Evolutionary conservation across 2,888 invertebrate genomes (phyloP).

Genomic region (Caenorhabditis uteleia): DNA sequence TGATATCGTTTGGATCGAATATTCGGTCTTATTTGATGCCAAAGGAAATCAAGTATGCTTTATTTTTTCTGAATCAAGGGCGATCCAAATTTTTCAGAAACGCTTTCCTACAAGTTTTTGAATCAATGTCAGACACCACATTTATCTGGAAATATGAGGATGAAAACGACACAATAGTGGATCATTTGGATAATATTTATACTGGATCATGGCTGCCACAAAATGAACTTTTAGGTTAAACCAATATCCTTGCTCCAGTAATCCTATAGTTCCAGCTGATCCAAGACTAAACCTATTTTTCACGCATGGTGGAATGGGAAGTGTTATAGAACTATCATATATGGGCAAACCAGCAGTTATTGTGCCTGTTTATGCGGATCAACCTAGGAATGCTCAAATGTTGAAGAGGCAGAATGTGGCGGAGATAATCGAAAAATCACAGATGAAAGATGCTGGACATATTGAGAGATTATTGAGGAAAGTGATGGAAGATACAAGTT

Average conservation of each 20-base stretch:
- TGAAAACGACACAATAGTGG: conserved; percentile 6
- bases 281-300: not conserved
- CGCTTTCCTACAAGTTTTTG: conserved; percentile 28
- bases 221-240: conserved; percentile 42
- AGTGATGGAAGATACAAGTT: conserved; percentile 5
- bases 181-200: conserved; percentile 38
- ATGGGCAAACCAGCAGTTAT: not conserved
- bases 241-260: no score
- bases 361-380: conserved; percentile 29
- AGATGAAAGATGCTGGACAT: conserved; percentile 21
- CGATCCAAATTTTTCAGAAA: conserved; percentile 19
- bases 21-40: conserved; percentile 28
- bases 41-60: conserved; percentile 12
- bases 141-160: conserved; percentile 53
- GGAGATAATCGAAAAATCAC: conserved; percentile 29
- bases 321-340: not conserved
- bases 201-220: conserved; percentile 53
- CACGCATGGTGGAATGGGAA: conserved; percentile 1
- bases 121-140: conserved; percentile 39
- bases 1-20: conserved; percentile 41
- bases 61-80: not conserved
- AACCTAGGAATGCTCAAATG: conserved; percentile 29
- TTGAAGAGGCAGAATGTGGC: conserved; percentile 37
- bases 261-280: conserved; percentile 4
- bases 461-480: conserved; percentile 1